phyloP scores from a whole-genome alignment of 2,797 vertebrate species.

The Falco biarmicus region DNA sequence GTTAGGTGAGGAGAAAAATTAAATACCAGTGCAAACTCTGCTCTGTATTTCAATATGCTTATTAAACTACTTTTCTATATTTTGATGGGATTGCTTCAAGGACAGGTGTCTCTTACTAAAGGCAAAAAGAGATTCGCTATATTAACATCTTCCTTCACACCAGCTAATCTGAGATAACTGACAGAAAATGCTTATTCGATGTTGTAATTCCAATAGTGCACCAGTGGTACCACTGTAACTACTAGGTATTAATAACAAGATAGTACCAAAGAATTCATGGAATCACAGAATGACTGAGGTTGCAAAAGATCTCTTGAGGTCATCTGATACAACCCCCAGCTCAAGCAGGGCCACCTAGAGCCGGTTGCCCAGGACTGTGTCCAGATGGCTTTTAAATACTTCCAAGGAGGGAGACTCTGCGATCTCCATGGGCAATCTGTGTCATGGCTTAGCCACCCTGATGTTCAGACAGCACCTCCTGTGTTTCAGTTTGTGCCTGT shows the following conservation, averaged over 20 bases:
- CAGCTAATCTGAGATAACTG: neutral
- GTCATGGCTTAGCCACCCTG: neutral
- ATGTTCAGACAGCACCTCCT: too few species aligned
- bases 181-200: neutral
- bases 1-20: neutral
- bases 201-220: neutral
- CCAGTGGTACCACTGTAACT: neutral
- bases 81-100: neutral
- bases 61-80: neutral
- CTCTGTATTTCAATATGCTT: neutral
- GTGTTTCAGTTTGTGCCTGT: too few species aligned
- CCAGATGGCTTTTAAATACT: neutral
- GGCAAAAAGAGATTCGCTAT: neutral
- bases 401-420: neutral
- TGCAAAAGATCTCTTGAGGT: neutral
- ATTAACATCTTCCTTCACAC: neutral
- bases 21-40: neutral
- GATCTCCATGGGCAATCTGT: neutral
- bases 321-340: neutral
- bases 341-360: neutral
- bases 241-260: neutral
- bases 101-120: neutral
- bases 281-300: neutral
- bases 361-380: fast-evolving
- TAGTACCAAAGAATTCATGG: neutral